Percentiles rank a stretch among this genome's conserved stretches.
These are phyloP conservation scores for Oscarella lobularis DNA, from an alignment of 37 sponge, comb jelly and placozoan species.

Conservation along the genomic window DNA sequence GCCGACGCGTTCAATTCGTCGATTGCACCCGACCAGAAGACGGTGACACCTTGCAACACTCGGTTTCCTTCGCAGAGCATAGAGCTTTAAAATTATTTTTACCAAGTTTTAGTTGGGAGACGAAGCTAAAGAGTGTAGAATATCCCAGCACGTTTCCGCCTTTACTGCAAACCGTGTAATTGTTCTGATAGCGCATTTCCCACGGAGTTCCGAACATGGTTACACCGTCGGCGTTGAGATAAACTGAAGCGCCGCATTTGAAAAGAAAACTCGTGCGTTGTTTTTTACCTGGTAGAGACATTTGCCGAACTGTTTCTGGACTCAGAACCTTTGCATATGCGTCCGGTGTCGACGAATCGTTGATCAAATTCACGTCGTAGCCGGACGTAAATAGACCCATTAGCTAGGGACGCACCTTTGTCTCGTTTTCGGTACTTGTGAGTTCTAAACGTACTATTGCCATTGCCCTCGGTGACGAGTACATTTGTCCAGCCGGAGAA, in stretches of 20 bases:
- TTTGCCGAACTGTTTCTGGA: neutral
- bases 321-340: neutral
- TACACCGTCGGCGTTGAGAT: constrained; percentile 37
- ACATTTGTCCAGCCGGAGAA: constrained; percentile 71
- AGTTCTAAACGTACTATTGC: no score
- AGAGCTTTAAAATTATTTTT: neutral
- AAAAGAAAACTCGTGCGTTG: no score
- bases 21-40: constrained; percentile 30
- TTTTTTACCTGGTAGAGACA: neutral
- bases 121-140: constrained; percentile 43
- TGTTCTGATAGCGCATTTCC: constrained; percentile 33
- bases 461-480: no score
- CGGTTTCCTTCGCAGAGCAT: no score
- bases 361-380: no score
- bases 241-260: constrained; percentile 36
- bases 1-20: constrained; percentile 16
- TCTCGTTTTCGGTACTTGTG: no score
- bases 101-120: constrained; percentile 52
- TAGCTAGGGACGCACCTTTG: no score
- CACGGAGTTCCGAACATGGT: constrained; percentile 66
- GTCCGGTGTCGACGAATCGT: no score
- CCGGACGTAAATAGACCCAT: no score
- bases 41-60: constrained; percentile 44
- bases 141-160: constrained; percentile 64
- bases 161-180: constrained; percentile 41